Base-by-base conservation (phyloP, 2,888 invertebrate species). In the Glaucopsyche alexis region DNA sequence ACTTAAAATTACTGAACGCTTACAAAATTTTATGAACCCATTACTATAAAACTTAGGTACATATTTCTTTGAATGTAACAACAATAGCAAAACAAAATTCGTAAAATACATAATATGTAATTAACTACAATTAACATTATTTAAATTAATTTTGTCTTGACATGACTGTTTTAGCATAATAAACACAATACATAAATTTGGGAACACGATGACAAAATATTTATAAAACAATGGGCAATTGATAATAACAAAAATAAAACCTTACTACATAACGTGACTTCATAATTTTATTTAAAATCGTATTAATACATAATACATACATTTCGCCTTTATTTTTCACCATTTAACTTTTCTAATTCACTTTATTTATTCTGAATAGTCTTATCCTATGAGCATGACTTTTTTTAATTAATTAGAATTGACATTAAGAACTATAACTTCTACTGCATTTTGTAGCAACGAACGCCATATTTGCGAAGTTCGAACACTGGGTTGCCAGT, bases 301-400 rank as follows among this genome's bases (percentile, higher is more conserved):
- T 47, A 71, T 66, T 73, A 60, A 79, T 80, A 78, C 82, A 77
- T 81, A 80, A 78, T 76, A 91, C 92, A 87, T 91, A 92, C 91
- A 91, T 92, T 84, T 84, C 88, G 86, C 81, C 83, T 86, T 88
- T 90, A 90, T 89, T 89, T 89, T 87, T 88, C 90, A 91, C 89
- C 87, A 81, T 78, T 80, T 82, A 82, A 82, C 75, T 82, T 79
- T 76, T 81, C 74, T 83, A 83, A 79, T 78, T 82, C 85, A 86
- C 84, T 84, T 77, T 77, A 81, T 78, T 81, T 77, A 78, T 81
- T 82, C 82, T 78, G 81, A 80, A 80, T 80, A 79, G 80, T 82
- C 76, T 82, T 85, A 87, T 77, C 74, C 81, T 83, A 84, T 75
- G 80, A 81, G 81, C 87, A 89, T 89, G 84, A 88, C 87, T 88